Base-by-base conservation (phyloP, 92 coral and sea anemone genomes). In the Epizoanthus fatuus region DNA sequence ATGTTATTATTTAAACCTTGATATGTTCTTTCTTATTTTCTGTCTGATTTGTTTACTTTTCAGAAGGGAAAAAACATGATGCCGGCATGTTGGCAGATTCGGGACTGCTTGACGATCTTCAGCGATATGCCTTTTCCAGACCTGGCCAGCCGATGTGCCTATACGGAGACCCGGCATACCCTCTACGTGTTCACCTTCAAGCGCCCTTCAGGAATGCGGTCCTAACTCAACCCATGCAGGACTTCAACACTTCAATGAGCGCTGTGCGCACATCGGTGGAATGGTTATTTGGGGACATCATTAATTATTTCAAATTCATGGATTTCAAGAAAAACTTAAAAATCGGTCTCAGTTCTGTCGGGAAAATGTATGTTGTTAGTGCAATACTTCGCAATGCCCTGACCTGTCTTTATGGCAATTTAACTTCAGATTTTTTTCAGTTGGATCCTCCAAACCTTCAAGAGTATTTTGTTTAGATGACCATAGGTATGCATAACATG, bases 321-420 rank as follows among this genome's bases (percentile, higher is more conserved):
- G 49, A 44, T 44, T 44, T 44, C 49, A 44, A 44, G 57, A 70
- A 70, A 70, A 45, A 70, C 47, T 70, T 70, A 55, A 70, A 70
- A 70, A 55, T 45, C 47, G 58, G 57, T 45, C 47, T 70, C 12
- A 16, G 55, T 40, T 70, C 75, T 44, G 58, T 70, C 20, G 75
- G 75, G 20, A 70, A 70, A 55, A 70, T 45, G 75, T 70, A 70
- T 32, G 47, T 70, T 70, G 75, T 47, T 35, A 70, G 57, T 70
- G 57, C 58, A 70, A 15, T 70, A n/a, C 47, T 70, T 40, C 56
- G 75, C 17, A 70, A 70, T 32, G 17, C 55, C 47, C 75, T 70
- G 14, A 70, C 75, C 44, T 70, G 75, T 55, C 75, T 70, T 19
- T 70, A 70, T 55, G 19, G 57, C 44, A 70, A 70, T 32, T 32